phyloP scores from a whole-genome alignment of 1,140 invertebrate species.

The Nephotettix cincticeps region DNA sequence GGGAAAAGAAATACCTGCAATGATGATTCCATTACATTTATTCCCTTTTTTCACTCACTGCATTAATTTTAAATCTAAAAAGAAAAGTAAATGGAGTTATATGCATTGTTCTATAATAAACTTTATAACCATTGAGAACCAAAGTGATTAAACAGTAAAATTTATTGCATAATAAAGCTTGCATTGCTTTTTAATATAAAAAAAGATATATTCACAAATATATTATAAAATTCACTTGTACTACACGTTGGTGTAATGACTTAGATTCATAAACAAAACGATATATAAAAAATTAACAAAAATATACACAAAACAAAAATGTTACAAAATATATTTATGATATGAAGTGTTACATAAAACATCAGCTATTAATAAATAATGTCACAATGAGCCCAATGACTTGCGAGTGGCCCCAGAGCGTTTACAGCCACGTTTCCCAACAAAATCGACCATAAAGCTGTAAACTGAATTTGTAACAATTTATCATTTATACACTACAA shows the following conservation, averaged over 20 bases:
- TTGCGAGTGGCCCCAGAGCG: neutral
- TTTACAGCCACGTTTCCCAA: too few species aligned
- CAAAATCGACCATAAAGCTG: too few species aligned
- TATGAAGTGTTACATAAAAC: neutral
- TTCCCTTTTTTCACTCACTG: too few species aligned
- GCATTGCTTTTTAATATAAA: neutral
- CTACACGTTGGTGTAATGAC: conserved; percentile 1
- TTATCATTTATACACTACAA: conserved; percentile 14
- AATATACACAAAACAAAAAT: conserved; percentile 4
- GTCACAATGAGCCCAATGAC: too few species aligned
- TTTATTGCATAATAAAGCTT: neutral
- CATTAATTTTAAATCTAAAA: too few species aligned
- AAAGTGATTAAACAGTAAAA: too few species aligned
- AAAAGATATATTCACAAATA: neutral
- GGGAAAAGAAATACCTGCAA: too few species aligned
- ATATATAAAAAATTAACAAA: conserved; percentile 8
- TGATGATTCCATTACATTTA: too few species aligned
- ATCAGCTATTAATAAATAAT: neutral
- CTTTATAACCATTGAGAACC: too few species aligned
- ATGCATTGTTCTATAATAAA: too few species aligned
- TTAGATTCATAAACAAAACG: conserved; percentile 4
- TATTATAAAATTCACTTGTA: neutral
- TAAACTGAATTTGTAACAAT: neutral
- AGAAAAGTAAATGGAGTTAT: too few species aligned
- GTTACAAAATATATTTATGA: neutral